Base-by-base conservation (phyloP, 2,888 invertebrate genomes). In the Sialis fuliginosa region DNA sequence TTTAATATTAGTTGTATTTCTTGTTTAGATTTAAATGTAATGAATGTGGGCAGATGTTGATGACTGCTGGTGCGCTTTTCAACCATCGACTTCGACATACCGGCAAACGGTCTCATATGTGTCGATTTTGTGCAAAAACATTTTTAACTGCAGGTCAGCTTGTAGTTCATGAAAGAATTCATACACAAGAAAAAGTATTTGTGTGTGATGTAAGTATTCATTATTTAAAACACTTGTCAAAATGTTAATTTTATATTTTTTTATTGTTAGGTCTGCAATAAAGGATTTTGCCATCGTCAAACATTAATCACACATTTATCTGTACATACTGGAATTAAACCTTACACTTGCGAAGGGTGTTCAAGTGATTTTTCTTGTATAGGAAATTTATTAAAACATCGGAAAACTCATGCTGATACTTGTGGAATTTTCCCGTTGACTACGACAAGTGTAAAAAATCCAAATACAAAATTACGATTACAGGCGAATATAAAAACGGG, bases 261-360 rank as follows among this genome's bases (percentile, higher is more conserved):
- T 37, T 39, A 39, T 22, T 42, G 4, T 50, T 55, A 70, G 69
- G 58, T 66, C 2, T 70, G 70, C 48, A 60, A 62, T 7, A 69
- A 69, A 54, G 61, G 64, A 7, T 70, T 70, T 56, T 63, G 65
- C 4, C 66, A 70, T 54, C 63, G 68, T 1, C 69, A 69, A 55
- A 69, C 67, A 53, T 59, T 68, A 42, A 64, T 68, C 3, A 68
- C 67, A 3, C 71, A 70, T 56, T 65, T 63, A 44, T 64, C 69
- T 9, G 53, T 69, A 32, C 69, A 70, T 45, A 65, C 66, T 0
- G 67, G 65, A 22, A 59, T 67, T 4, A 70, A 69, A 50, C 68
- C 71, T n/a, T 71, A 65, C 52, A 58, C 63, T 39, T 71, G 71
- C 50, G 65, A 65, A 51, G 63, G 63, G 39, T 71, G 71, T 50